These are phyloP conservation scores for Mungos mungo DNA, from an alignment of 2,113 vertebrate genomes.

Conservation along the genomic window DNA sequence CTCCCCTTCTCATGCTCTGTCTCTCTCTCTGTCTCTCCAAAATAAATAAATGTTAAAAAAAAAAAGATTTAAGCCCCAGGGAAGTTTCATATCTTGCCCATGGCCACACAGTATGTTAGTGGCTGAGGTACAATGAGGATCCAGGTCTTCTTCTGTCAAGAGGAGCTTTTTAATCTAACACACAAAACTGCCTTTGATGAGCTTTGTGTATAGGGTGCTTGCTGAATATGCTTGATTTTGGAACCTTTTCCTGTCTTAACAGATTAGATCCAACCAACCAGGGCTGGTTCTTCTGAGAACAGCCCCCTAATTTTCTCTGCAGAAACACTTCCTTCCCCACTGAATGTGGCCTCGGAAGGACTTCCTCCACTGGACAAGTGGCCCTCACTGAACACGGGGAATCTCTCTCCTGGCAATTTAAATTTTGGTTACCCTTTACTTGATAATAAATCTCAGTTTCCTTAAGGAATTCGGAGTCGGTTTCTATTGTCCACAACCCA, in stretches of 20 bases:
- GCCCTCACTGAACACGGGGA: neutral
- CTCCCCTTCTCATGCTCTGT: too few species aligned
- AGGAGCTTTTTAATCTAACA: neutral
- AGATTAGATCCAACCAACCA: neutral
- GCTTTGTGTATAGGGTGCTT: accelerated
- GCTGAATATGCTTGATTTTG: neutral
- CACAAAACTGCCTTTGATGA: neutral
- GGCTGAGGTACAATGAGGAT: neutral
- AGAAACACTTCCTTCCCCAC: neutral
- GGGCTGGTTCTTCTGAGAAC: neutral
- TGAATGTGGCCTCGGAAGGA: neutral
- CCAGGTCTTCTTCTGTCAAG: neutral
- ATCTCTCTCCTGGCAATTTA: neutral
- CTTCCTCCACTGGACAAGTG: too few species aligned
- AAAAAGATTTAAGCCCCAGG: neutral
- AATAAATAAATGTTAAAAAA: too few species aligned
- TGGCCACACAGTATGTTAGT: neutral
- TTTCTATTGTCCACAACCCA: neutral
- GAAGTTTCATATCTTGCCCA: neutral
- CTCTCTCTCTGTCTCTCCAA: too few species aligned
- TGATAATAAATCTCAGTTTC: neutral
- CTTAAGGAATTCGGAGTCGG: neutral
- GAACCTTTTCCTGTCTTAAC: neutral
- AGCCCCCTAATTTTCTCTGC: neutral
- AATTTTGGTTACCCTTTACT: neutral